These are phyloP conservation scores for Pseudobourletiella spinata DNA, from an alignment of 1,140 invertebrate genomes.

Conservation along the genomic window DNA sequence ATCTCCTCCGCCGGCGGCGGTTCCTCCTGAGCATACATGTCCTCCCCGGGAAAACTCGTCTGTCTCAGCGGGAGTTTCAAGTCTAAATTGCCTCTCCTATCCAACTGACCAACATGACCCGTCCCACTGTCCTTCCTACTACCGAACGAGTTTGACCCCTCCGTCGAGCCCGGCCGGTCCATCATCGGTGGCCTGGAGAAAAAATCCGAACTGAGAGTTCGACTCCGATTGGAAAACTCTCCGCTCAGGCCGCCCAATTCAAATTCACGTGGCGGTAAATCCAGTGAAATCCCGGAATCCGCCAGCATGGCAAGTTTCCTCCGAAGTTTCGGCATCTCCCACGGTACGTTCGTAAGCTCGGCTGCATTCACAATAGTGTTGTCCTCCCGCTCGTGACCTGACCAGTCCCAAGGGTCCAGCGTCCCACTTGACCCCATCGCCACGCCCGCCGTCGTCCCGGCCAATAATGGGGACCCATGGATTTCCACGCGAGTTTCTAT, in stretches of 20 bases:
- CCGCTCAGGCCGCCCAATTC: neutral
- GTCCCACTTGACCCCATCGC: neutral
- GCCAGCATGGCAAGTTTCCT: conserved; percentile 47
- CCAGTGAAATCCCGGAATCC: conserved; percentile 32
- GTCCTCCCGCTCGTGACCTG: neutral
- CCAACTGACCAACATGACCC: neutral
- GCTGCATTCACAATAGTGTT: conserved; percentile 40
- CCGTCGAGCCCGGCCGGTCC: too few species aligned
- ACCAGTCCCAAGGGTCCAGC: neutral
- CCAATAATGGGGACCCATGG: neutral
- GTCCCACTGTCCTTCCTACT: neutral
- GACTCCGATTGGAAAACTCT: neutral
- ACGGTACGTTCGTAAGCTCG: conserved; percentile 65
- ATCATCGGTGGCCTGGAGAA: too few species aligned
- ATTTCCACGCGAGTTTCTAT: neutral
- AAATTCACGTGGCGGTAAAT: conserved; percentile 9
- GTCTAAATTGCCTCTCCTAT: neutral
- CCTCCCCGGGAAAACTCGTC: neutral
- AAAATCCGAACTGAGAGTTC: neutral
- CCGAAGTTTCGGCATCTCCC: conserved; percentile 78
- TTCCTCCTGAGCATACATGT: neutral
- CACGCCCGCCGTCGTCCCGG: neutral
- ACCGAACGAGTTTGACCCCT: too few species aligned
- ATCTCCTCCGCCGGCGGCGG: neutral
- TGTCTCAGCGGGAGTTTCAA: neutral